Base-by-base conservation (phyloP, 37 sponge, comb jelly and placozoan species). In the Beroe forskalii region DNA sequence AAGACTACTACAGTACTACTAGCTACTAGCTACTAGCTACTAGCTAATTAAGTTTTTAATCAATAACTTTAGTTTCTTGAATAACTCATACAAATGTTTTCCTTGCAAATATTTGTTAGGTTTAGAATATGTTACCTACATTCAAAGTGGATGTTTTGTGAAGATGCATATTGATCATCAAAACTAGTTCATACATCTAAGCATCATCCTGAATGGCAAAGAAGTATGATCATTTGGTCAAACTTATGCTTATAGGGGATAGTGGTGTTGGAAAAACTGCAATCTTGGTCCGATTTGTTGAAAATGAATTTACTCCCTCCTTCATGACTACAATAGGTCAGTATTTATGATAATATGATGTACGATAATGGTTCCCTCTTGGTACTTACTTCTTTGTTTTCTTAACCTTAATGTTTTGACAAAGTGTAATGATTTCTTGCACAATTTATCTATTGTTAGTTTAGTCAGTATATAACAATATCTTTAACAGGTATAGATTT, bases 241-340 rank as follows among this genome's bases (percentile, higher is more conserved):
- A 44, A 24, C 42, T 80, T n/a, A 80, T 80, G 86, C 55, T 80
- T n/a, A 80, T 80, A 20, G 86, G 86, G 12, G 86, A 80, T 37
- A 80, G 86, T 25, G 86, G 86, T 20, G 86, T 80, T 8, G 86
- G 86, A 44, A 80, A 80, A 80, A 80, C 86, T 25, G 86, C 86
- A 40, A 44, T 80, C 27, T 25, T 80, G 9, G 86, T 80, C 12
- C 44, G 86, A 38, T 80, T 80, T 44, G 86, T 80, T 6, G 86
- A 80, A 32, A 80, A 80, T 80, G 86, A 80, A 31, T 80, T 80
- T 23, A 80, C 86, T 6, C 86, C 86, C 9, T 80, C 86, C 43
- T 80, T 80, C 55, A 80, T 80, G 86, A 80, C 86, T 23, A 80
- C 86, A 38, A 80, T 80, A 41, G 86, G 86, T 80, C 3, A 36